Base-by-base conservation (phyloP, 2,797 vertebrate species). In the Steatocranus sp. region DNA sequence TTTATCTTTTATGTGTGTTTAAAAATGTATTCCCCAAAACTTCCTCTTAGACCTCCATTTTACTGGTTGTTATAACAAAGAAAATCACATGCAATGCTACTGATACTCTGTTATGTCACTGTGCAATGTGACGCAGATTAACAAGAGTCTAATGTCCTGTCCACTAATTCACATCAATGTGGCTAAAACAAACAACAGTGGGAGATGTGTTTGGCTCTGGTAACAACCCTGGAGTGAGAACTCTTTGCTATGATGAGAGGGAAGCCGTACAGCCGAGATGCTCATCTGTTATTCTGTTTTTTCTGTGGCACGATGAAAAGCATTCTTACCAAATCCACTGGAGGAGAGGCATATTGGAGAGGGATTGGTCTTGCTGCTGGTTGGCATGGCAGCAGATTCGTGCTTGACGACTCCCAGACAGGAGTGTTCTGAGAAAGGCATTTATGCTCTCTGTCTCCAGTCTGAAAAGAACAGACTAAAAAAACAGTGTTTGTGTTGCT, bases 251-350 rank as follows among this genome's bases (percentile, higher is more conserved):
- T 87, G 86, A 93, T 86, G 90, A 91, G 84, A 87, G 78, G 58
- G 82, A 86, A 79, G 58, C 91, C 79, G 86, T 77, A 74, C 27
- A 80, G 91, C 30, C 14, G 81, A 86, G 83, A 91, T 89, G 83
- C 88, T 94, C 93, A 95, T 95, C 89, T 91, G 82, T 85, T 90
- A 95, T 92, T 95, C 94, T 94, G 93, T 94, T 95, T 95, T 61
- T 91, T 94, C 91, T 87, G 89, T 77, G 81, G 78, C 75, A 15
- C 49, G 82, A 93, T 93, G 92, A 94, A 93, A 93, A 89, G 87
- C 89, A 87, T 92, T 93, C 92, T 92, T 80, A 83, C 87, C 89
- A 89, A 92, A 94, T 93, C 88, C 88, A 89, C 85, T 76, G 84
- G 85, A 94, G 91, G 83, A 89, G 87, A 90, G 89, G 87, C 88